Base-by-base conservation (phyloP, 2,888 invertebrate genomes). In the Cenopis cana region DNA sequence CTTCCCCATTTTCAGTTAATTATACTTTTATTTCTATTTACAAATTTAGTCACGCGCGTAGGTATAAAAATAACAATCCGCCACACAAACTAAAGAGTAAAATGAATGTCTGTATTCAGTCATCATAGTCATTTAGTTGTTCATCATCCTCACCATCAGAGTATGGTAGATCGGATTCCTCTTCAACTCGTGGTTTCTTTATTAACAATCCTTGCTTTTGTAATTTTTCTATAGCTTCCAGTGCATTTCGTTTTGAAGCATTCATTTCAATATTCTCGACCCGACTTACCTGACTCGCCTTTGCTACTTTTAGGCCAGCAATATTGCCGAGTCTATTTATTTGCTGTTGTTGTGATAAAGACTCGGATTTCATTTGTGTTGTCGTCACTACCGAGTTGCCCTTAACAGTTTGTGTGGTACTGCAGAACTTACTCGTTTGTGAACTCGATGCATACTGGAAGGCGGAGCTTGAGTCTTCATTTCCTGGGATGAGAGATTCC, bases 151-250 rank as follows among this genome's bases (percentile, higher is more conserved):
- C 81, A 74, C 76, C 76, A 73, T 76, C 82, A 14, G 80, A 82
- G 55, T 87, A 79, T 14, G 81, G 83, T 60, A 82, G 76, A 54
- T 85, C 86, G 77, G 80, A 84, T 38, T 83, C 81, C 56, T 87
- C 85, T 33, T 88, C 91, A 69, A 87, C 60, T 8, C 88, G 85
- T 29, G 93, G 93, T 72, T 91, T 92, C 76, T 93, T 93, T 10
- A 93, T 84, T 76, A 93, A 81, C 11, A 93, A 82, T 64, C 93
- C 93, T 74, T 91, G 91, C 78, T 85, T 90, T 77, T 90, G 91
- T 74, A 93, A 82, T 74, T 85, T 92, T 78, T 92, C 87, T 77
- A 93, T 87, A n/a, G 92, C 91, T 68, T 89, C 89, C 79, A 93
- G 80, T 36, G 93, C 85, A 76, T 82, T 85, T 69, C 83, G 82